Percentiles rank a stretch among this genome's conserved stretches.
These are phyloP conservation scores for Heliconius himera DNA, from an alignment of 1,140 invertebrate genomes.

Conservation along the genomic window DNA sequence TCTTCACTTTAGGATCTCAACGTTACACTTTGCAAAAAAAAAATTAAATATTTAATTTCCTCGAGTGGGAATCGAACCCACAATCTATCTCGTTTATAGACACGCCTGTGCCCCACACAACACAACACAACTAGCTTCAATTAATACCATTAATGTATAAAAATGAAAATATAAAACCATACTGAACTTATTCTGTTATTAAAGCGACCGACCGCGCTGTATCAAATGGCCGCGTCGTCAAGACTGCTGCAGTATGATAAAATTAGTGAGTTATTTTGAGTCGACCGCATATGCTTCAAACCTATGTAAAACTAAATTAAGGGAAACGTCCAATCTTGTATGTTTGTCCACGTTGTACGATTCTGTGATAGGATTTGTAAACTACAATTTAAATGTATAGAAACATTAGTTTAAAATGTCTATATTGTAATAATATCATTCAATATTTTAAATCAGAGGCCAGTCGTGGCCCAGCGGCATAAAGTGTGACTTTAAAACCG, in stretches of 20 bases:
- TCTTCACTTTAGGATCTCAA: too few relatives aligned
- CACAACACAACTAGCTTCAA: too few relatives aligned
- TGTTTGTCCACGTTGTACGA: conserved; percentile 2
- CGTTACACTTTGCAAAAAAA: too few relatives aligned
- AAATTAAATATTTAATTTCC: too few relatives aligned
- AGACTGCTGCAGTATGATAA: conserved; percentile 39
- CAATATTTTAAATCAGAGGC: too few relatives aligned
- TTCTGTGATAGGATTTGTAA: not conserved
- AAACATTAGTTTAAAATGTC: not conserved
- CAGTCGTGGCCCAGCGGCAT: too few relatives aligned
- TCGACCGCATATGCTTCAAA: conserved; percentile 51
- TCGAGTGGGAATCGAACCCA: too few relatives aligned
- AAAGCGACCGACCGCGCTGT: conserved; percentile 32
- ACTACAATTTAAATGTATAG: not conserved
- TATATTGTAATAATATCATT: not conserved
- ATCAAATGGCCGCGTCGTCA: conserved; percentile 37
- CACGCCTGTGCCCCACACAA: too few relatives aligned
- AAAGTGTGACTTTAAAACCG: too few relatives aligned
- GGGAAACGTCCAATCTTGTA: conserved; percentile 62
- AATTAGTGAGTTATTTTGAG: conserved; percentile 64
- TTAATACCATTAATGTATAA: not conserved
- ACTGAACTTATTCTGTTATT: conserved; percentile 30
- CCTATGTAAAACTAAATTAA: conserved; percentile 60
- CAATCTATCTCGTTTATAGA: too few relatives aligned
- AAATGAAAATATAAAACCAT: not conserved